Base-by-base conservation (phyloP, 1,140 invertebrate species). In the Drosophila pseudoananassae region DNA sequence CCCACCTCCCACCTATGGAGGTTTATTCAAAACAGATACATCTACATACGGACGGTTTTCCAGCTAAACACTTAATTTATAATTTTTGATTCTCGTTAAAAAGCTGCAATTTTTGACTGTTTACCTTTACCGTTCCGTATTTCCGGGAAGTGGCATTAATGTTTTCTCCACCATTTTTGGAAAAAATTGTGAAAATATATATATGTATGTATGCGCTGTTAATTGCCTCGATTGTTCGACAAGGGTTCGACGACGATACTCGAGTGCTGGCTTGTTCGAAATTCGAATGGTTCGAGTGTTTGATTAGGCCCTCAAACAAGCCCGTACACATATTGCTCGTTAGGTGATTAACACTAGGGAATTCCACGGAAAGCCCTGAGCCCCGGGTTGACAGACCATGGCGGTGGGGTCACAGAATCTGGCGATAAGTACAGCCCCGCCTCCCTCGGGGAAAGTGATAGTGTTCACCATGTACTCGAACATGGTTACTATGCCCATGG, bases 141-240 rank as follows among this genome's bases (percentile, higher is more conserved):
- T 87, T 87, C 82, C 82, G 78, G 82, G 82, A 88, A 88, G 61
- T 76, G 15, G 52, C 15, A 47, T 74, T 17, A 27, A 56, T 50
- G 23, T 55, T 73, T 73, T 71, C 49, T 36, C 54, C 25, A 12
- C 49, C 10, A 51, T 36, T 27, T 54, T 53, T 52, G 12, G 57
- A 17, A 57, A 73, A 65, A 57, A 43, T 66, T 54, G 50, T 68
- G 54, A 59, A 66, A 66, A 76, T 57, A 57, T 46, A 75, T 75
- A 71, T 71, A 75, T 40, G 20, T 74, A 59, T 64, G 17, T 66
- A 76, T 76, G 73, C 73, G 59, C 43, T 75, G 71, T 65, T 75
- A 75, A 75, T 75, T 75, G 73, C 61, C 20, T 53, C 53, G 36
- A 53, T 53, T 76, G 60, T 75, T 66, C 59, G 46, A 64, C 71